Percentiles rank a stretch among this genome's conserved stretches.
These are phyloP conservation scores for Probaryconus sp. DNA, from an alignment of 1,140 invertebrate genomes.

Conservation along the genomic window DNA sequence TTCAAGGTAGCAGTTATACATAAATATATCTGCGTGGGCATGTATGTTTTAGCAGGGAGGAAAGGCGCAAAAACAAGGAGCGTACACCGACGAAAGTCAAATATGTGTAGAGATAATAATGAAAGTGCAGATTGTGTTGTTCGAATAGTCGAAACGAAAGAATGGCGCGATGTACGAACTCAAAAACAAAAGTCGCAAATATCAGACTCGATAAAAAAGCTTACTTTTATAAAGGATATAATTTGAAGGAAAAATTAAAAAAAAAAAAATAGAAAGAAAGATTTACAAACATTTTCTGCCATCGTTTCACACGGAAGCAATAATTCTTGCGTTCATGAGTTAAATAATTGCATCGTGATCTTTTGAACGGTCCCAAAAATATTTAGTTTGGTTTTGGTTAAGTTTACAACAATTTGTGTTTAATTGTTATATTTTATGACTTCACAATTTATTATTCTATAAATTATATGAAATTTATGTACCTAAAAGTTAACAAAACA, in stretches of 20 bases:
- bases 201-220: conserved; percentile 54
- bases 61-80: conserved; percentile 28
- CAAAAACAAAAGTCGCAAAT: conserved; percentile 49
- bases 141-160: conserved; percentile 52
- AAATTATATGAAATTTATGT: no score
- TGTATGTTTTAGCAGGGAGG: not conserved
- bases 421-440: no score
- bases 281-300: conserved; percentile 39
- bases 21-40: not conserved
- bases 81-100: conserved; percentile 45
- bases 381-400: no score
- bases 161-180: conserved; percentile 29
- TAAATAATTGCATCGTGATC: no score
- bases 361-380: no score
- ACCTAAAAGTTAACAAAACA: no score
- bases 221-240: conserved; percentile 40
- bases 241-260: conserved; percentile 49
- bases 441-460: no score
- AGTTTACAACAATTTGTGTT: no score
- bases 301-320: not conserved
- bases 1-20: conserved; percentile 19
- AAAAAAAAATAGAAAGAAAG: conserved; percentile 42
- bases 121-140: conserved; percentile 60
- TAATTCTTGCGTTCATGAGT: no score
- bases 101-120: conserved; percentile 56